phyloP scores from a whole-genome alignment of 2,888 invertebrate species.

The Chrysolina oricalcia region DNA sequence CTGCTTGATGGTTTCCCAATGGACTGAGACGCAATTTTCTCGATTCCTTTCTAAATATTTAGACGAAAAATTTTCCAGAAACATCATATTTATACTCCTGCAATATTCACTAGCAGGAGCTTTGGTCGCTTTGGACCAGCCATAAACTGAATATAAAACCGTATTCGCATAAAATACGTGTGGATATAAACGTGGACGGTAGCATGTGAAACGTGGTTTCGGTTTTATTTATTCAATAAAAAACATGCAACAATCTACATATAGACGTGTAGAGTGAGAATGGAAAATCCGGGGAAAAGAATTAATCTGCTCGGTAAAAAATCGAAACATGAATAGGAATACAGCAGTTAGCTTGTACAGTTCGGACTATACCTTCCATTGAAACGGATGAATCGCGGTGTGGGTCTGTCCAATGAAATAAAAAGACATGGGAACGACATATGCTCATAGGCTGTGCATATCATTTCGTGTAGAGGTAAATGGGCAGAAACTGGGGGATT shows the following conservation, averaged over 20 bases:
- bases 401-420: neutral
- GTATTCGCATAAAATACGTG: conserved; percentile 4
- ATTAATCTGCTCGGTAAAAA: conserved; percentile 17
- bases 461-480: too few relatives aligned
- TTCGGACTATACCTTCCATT: neutral
- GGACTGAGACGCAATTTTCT: conserved; percentile 37
- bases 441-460: neutral
- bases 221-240: conserved; percentile 36
- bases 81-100: conserved; percentile 28
- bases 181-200: conserved; percentile 17
- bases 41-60: conserved; percentile 46
- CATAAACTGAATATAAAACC: conserved; percentile 24
- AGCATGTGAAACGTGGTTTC: conserved; percentile 22
- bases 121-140: neutral
- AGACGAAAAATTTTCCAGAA: conserved; percentile 37
- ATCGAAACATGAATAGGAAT: conserved; percentile 3
- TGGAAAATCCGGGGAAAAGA: conserved; percentile 25
- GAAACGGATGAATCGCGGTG: neutral
- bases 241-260: conserved; percentile 36
- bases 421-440: neutral
- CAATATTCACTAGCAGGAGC: conserved; percentile 22
- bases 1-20: conserved; percentile 39
- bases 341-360: conserved; percentile 9
- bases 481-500: too few relatives aligned
- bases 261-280: conserved; percentile 33